Base-by-base conservation (phyloP, 2,113 vertebrate species). In the Noturus placidus region DNA sequence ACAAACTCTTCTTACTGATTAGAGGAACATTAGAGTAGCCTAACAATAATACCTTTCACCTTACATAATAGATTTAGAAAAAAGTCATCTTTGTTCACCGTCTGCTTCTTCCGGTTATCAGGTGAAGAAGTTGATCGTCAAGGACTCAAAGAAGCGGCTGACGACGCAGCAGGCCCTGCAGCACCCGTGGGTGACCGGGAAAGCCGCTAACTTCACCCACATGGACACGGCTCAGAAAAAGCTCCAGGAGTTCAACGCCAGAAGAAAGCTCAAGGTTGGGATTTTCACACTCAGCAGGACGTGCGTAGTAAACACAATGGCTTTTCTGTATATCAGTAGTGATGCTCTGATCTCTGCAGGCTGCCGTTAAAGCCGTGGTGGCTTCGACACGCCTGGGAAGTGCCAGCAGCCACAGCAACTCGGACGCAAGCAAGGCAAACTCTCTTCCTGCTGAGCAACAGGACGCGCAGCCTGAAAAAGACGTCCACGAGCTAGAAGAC, bases 141-240 rank as follows among this genome's bases (percentile, higher is more conserved):
- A 97, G 93, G 97, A 97, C 88, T 96, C 96, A 81, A 97, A 97
- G 92, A 97, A 97, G 90, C 95, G 97, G 5, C 94, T 97, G 85
- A 97, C 93, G 20, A 97, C 97, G 20, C 93, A 96, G 59, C 96
- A 97, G 93, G 96, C 97, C 38, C 94, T 97, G 88, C 96, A 97
- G 85, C 97, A 97, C 87, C 97, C 96, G 0, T 97, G 97, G 97
- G 97, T 97, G 89, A 96, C 96, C 88, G 97, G 96, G 8, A 97
- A 96, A 91, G 96, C 97, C 70, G 95, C 96, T 85, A 97, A 97
- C 90, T 97, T 97, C 88, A 94, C 96, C 83, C 97, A 97, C 88
- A 97, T 97, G 97, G 96, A 97, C 87, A 97, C 94, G 0, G 97
- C 96, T 82, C 96, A 97, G 82, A 97, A 96, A 95, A 97, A 97